These are phyloP conservation scores for Heteromyza rotundicornis DNA, from an alignment of 2,888 invertebrate species.

Conservation along the genomic window DNA sequence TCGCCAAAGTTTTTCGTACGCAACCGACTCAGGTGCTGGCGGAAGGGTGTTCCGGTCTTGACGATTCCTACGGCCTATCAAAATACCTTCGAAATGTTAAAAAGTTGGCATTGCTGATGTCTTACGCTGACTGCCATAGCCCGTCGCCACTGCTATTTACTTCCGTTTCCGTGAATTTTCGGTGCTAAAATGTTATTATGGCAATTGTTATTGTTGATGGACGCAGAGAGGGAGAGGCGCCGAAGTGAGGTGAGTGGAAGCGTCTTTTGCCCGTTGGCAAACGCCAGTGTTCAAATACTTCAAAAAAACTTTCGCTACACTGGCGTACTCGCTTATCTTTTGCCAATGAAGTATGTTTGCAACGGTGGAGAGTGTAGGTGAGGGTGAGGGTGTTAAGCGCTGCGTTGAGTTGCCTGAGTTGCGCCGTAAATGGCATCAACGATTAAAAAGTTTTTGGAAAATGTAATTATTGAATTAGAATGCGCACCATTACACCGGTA, in stretches of 20 bases:
- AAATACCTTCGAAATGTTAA: no score
- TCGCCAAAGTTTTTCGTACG: not conserved
- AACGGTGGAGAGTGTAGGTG: no score
- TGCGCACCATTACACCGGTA: conserved; percentile 28
- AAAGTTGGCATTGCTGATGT: not conserved
- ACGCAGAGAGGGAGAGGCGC: not conserved
- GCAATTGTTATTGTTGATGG: not conserved
- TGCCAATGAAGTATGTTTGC: no score
- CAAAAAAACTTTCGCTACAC: not conserved
- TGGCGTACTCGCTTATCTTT: no score
- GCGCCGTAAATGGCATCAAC: conserved; percentile 9
- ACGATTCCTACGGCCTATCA: not conserved
- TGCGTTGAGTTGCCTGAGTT: not conserved
- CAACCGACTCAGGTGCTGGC: not conserved
- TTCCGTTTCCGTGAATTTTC: not conserved
- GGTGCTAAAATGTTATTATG: not conserved
- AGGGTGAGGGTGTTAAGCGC: no score
- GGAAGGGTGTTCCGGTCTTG: not conserved
- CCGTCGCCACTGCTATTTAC: not conserved
- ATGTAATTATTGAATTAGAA: conserved; percentile 31
- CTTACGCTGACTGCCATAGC: not conserved
- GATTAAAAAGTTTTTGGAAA: conserved; percentile 23
- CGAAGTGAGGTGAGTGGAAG: not conserved
- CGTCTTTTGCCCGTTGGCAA: not conserved
- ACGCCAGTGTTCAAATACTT: not conserved